Conservation (phyloP, 2,113 vertebrate species). For the Rhegmatorhina hoffmannsi region DNA sequence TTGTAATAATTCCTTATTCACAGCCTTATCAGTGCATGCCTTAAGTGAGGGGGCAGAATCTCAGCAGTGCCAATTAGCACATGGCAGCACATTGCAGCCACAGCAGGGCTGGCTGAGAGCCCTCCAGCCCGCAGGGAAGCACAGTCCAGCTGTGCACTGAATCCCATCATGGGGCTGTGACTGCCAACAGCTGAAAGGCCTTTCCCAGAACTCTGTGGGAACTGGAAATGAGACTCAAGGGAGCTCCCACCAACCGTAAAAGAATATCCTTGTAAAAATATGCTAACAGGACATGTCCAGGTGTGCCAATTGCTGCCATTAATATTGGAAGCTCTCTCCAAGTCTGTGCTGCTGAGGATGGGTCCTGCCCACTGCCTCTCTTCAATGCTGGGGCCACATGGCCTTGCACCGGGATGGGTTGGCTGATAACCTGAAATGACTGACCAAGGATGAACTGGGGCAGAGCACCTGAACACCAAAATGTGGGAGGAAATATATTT, state of each 20-base stretch:
- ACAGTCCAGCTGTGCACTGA: not conserved
- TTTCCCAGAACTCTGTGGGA: not conserved
- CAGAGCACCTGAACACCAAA: not conserved
- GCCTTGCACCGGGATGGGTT: not conserved
- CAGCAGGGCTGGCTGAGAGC: not conserved
- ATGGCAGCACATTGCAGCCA: not conserved
- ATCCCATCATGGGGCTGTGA: rapidly evolving
- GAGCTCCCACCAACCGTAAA: not conserved
- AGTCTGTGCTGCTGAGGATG: not conserved
- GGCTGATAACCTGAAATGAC: not conserved
- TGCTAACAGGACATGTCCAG: rapidly evolving
- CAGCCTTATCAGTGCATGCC: not conserved
- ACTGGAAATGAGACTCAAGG: not conserved
- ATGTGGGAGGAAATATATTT: not conserved
- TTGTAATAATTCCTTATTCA: slow-evolving; percentile 1
- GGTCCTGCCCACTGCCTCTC: not conserved
- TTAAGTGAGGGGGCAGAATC: not conserved
- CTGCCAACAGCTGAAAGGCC: slow-evolving; percentile 5
- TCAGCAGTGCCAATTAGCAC: slow-evolving; percentile 42
- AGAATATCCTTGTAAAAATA: not conserved
- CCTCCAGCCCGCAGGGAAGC: not conserved
- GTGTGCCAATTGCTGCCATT: not conserved
- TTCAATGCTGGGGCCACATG: rapidly evolving
- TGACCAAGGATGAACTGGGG: not conserved
- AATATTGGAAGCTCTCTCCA: not conserved